These are phyloP conservation scores for Mystacornis crossleyi DNA, from an alignment of 2,113 vertebrate genomes.

Conservation along the genomic window DNA sequence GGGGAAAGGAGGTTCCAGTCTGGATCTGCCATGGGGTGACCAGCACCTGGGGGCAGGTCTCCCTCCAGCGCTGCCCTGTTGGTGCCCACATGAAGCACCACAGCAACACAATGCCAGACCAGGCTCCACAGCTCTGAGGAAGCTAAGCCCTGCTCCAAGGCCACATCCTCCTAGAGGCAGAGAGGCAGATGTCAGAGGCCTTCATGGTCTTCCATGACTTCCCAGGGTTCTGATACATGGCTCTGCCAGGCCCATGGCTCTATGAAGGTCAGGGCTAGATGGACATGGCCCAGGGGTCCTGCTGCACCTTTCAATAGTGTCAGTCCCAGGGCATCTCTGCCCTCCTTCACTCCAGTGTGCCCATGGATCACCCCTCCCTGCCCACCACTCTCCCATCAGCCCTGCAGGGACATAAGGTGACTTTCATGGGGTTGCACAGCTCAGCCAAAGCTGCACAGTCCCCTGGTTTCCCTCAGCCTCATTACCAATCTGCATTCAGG, in stretches of 20 bases:
- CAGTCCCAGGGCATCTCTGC: neutral
- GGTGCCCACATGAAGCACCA: constrained; percentile 27
- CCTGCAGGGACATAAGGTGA: neutral
- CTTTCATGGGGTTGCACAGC: neutral
- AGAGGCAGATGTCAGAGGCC: neutral
- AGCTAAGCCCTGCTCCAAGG: constrained; percentile 27
- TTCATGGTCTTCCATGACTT: neutral
- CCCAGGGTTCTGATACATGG: neutral
- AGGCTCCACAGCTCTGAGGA: constrained; percentile 70
- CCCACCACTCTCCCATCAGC: neutral
- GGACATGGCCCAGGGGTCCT: neutral
- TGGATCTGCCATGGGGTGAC: constrained; percentile 17
- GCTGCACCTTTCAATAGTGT: neutral
- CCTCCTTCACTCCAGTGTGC: neutral
- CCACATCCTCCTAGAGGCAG: constrained; percentile 20
- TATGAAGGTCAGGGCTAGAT: neutral
- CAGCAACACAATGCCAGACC: constrained; percentile 71
- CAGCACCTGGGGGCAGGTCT: neutral
- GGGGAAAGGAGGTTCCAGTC: constrained; percentile 81
- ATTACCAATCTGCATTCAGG: neutral
- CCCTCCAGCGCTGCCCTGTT: constrained; percentile 13
- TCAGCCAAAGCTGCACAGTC: neutral
- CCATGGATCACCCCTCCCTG: neutral
- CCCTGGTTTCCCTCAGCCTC: neutral
- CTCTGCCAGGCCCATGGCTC: neutral